A percentile compares a stretch with the other conserved stretches of the same genome.
Conservation (phyloP, 2,797 vertebrate genomes). For the Urosaurus nigricauda region DNA sequence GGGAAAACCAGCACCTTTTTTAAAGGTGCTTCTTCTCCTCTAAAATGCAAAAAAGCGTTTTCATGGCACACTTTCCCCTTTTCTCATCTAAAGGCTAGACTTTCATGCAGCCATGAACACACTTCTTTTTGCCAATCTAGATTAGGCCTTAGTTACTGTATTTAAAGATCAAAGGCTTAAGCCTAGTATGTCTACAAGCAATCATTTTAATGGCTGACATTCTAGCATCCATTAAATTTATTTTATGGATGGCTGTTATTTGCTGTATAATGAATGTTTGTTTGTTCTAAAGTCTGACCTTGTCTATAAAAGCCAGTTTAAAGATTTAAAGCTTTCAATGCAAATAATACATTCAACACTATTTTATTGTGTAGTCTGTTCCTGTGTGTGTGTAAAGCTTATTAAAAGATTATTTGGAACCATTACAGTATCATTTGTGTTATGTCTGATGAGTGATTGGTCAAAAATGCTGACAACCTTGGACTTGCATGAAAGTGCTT, state of each 20-base stretch:
- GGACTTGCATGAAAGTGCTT: not conserved
- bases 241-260: conserved; percentile 32
- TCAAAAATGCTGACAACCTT: not conserved
- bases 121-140: too few species aligned
- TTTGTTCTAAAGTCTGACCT: conserved; percentile 34
- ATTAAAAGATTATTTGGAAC: conserved; percentile 17
- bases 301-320: conserved; percentile 28
- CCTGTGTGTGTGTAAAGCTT: not conserved
- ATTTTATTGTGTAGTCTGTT: conserved; percentile 17
- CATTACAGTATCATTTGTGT: not conserved
- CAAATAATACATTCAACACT: conserved; percentile 20
- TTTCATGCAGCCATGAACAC: too few species aligned
- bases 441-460: not conserved
- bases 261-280: conserved; percentile 19
- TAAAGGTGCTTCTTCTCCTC: too few species aligned
- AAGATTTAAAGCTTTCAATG: conserved; percentile 20
- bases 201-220: conserved; percentile 31
- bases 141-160: too few species aligned
- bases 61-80: too few species aligned
- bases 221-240: conserved; percentile 33
- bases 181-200: conserved; percentile 23
- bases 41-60: too few species aligned
- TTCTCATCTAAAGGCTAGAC: too few species aligned
- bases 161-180: conserved; percentile 15
- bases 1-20: too few species aligned